Conservation (phyloP, 2,888 invertebrate species). For the Darwinula stevensoni region DNA sequence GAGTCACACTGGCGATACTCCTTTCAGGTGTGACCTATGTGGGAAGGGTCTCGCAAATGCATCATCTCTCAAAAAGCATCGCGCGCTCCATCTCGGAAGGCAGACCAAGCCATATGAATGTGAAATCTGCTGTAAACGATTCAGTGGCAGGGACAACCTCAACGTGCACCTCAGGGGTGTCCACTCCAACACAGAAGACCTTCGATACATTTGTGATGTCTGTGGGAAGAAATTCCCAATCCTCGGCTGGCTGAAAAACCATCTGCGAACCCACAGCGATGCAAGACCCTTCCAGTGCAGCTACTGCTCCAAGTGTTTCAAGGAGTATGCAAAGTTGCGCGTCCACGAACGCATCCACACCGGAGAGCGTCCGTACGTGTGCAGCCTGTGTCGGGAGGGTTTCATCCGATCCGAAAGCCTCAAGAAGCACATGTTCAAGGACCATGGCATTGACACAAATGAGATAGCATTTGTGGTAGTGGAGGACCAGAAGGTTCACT, state of each 20-base stretch:
- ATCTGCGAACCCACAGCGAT: conserved; percentile 19
- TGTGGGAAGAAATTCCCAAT: conserved; percentile 8
- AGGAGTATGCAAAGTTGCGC: conserved; percentile 24
- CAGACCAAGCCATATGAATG: conserved; percentile 1
- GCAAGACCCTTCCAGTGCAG: conserved; percentile 25
- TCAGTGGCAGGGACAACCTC: neutral
- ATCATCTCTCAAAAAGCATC: conserved; percentile 1
- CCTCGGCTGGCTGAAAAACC: conserved; percentile 11
- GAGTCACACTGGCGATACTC: neutral
- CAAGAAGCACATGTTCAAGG: conserved; percentile 17
- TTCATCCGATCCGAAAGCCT: conserved; percentile 26
- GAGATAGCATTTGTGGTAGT: neutral
- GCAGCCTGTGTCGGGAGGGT: conserved; percentile 23
- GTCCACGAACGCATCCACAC: conserved; percentile 25
- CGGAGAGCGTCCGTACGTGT: conserved; percentile 24
- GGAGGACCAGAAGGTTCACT: neutral
- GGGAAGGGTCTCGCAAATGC: neutral
- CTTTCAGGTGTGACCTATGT: neutral
- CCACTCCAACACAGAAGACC: conserved; percentile 13
- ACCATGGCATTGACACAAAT: neutral
- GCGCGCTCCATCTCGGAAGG: neutral
- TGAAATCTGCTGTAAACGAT: neutral
- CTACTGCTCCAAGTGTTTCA: conserved; percentile 25
- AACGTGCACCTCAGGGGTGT: neutral
- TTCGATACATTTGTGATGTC: conserved; percentile 8